Evolutionary conservation across 2,113 vertebrate species (phyloP).

Genomic region (Nymphicus hollandicus): DNA sequence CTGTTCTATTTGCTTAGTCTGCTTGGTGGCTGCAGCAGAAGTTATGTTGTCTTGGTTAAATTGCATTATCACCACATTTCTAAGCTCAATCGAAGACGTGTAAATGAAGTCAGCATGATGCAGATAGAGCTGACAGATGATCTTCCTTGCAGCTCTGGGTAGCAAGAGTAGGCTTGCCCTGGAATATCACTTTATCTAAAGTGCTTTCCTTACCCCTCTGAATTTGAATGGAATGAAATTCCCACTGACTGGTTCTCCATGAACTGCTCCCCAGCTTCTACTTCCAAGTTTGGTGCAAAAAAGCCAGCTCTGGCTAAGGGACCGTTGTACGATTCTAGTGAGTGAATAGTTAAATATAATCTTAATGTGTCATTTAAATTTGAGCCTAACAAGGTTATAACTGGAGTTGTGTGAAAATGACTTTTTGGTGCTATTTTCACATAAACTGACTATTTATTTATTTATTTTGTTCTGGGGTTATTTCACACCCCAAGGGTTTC

Average conservation of each 20-base stretch:
- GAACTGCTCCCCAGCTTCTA: neutral
- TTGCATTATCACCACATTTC: conserved; percentile 62
- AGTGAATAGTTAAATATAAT: conserved; percentile 50
- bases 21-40: conserved; percentile 28
- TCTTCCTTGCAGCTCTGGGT: conserved; percentile 27
- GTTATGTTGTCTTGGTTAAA: conserved; percentile 68
- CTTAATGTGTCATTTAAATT: conserved; percentile 56
- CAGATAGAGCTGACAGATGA: conserved; percentile 56
- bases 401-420: conserved; percentile 61
- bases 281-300: neutral
- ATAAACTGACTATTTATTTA: conserved; percentile 57
- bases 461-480: conserved; percentile 64
- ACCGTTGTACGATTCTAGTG: neutral
- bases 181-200: conserved; percentile 13
- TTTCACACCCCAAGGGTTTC: conserved; percentile 62
- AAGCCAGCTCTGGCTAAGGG: neutral
- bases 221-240: neutral
- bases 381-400: conserved; percentile 50
- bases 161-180: conserved; percentile 76
- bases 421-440: conserved; percentile 62
- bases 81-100: conserved; percentile 70
- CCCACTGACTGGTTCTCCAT: neutral
- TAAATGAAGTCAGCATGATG: conserved; percentile 81
- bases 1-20: conserved; percentile 2
- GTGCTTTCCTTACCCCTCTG: conserved; percentile 1